Percentiles rank a stretch among this genome's conserved stretches.
phyloP scores from a whole-genome alignment of 2,888 invertebrate species.

The Dynastes hyllus region DNA sequence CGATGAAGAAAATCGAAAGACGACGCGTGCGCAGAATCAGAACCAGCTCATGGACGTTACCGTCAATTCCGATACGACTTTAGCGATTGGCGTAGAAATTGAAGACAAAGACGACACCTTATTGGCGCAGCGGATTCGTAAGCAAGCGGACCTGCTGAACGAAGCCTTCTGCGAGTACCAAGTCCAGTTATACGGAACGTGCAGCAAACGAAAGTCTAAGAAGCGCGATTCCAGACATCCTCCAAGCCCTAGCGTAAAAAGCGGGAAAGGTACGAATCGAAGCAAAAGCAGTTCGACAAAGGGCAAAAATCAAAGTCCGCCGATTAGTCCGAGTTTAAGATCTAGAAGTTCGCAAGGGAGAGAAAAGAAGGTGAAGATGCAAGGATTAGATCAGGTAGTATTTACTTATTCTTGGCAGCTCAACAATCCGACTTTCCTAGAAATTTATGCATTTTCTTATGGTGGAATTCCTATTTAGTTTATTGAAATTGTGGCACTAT shows the following conservation, averaged over 20 bases:
- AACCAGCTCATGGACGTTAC: background rate
- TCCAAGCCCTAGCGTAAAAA: constrained; percentile 14
- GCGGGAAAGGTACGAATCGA: background rate
- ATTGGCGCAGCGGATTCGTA: background rate
- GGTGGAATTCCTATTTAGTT: too few species aligned
- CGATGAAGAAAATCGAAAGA: background rate
- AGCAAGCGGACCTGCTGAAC: background rate
- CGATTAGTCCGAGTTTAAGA: constrained; percentile 27
- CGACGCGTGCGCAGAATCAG: background rate
- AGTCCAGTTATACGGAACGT: constrained; percentile 50
- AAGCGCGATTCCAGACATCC: background rate
- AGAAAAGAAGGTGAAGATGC: background rate
- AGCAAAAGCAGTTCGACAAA: too few species aligned
- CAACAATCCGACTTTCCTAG: too few species aligned
- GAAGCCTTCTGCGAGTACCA: constrained; percentile 53
- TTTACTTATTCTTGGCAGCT: background rate
- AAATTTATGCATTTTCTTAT: too few species aligned
- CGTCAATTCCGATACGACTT: background rate
- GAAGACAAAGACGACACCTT: background rate
- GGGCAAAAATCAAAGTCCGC: too few species aligned
- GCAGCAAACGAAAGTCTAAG: constrained; percentile 21
- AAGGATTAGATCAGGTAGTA: constrained; percentile 32
- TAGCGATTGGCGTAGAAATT: background rate
- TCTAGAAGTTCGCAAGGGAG: constrained; percentile 38
- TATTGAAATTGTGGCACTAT: too few species aligned